Evolutionary conservation across 92 coral and sea anemone genomes (phyloP).

Genomic region (Montipora capitata): DNA sequence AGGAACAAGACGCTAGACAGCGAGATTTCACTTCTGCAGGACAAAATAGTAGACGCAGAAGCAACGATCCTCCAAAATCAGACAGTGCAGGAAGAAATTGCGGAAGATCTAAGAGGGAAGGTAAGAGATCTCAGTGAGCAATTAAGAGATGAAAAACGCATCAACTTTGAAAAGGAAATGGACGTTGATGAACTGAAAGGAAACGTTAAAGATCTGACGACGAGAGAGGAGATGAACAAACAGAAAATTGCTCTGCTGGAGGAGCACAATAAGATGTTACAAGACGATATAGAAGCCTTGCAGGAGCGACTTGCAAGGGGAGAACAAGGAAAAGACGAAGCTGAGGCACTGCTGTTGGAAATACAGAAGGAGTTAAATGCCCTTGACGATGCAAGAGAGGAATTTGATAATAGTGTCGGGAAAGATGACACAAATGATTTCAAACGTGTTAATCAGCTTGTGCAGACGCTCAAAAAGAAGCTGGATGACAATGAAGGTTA

Average conservation of each 20-base stretch:
- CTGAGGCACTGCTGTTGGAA: slow-evolving; percentile 40
- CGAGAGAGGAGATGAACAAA: slow-evolving; percentile 23
- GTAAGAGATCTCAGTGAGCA: slow-evolving; percentile 14
- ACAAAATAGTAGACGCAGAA: slow-evolving; percentile 24
- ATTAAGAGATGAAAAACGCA: slow-evolving; percentile 21
- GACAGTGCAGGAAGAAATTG: slow-evolving; percentile 23
- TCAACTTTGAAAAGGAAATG: slow-evolving; percentile 31
- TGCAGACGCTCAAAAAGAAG: slow-evolving; percentile 78
- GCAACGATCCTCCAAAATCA: slow-evolving; percentile 31
- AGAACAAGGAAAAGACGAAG: slow-evolving; percentile 40
- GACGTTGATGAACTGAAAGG: slow-evolving; percentile 26
- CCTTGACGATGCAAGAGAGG: slow-evolving; percentile 20
- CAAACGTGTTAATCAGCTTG: slow-evolving; percentile 22
- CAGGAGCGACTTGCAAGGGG: slow-evolving; percentile 23
- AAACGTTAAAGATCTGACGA: slow-evolving; percentile 9
- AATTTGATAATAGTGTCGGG: neutral
- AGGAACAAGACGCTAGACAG: slow-evolving; percentile 10
- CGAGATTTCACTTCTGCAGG: slow-evolving; percentile 19
- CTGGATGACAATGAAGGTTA: slow-evolving; percentile 66
- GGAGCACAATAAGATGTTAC: slow-evolving; percentile 30
- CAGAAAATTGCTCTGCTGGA: slow-evolving; percentile 37
- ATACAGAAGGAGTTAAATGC: slow-evolving; percentile 23
- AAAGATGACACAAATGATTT: slow-evolving; percentile 2
- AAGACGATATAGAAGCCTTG: slow-evolving; percentile 24
- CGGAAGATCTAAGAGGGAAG: slow-evolving; percentile 39